Base-by-base conservation (phyloP, 2,888 invertebrate genomes). In the Ophonus ardosiacus region DNA sequence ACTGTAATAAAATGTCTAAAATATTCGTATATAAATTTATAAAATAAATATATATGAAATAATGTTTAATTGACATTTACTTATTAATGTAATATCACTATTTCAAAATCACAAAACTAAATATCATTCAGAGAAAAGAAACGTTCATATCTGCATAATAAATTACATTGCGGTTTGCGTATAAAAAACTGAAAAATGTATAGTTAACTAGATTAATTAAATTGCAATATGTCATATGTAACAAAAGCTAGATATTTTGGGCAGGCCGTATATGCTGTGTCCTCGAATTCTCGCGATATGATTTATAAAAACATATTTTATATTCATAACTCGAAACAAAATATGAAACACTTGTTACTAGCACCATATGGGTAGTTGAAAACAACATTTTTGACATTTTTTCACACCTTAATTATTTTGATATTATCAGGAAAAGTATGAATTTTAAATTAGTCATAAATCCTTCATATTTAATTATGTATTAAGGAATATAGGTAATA, bases 241-340 rank as follows among this genome's bases (percentile, higher is more conserved):
- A 63, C 24, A 63, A 63, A 63, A 24, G 63, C 10, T 24, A 63
- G 24, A 24, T 13, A 59, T 59, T 63, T 18, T 63, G 63, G 63
- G 63, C 21, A 18, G 24, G 24, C 21, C 7, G 31, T 31, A 31
- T 31, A 31, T 31, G 31, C 31, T 13, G 21, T 63, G 63, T 63
- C 63, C 63, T 63, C 63, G 63, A 63, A 63, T 63, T 63, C 63
- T 24, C 24, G 24, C 63, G 24, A 63, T 24, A 18, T 24, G 63
- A 63, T 63, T 18, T 24, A 63, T 63, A 63, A 63, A 63, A 63
- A 63, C 63, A 24, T 63, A 63, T 63, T 63, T 63, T 63, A 63
- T 63, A 63, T 63, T 63, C 63, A 63, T 63, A 63, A 15, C 63
- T 7, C 24, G 63, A 8, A 3, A 63, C 24, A 17, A 63, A 63